phyloP scores from a whole-genome alignment of 2,797 vertebrate genomes.

The Onychomys arenicola region DNA sequence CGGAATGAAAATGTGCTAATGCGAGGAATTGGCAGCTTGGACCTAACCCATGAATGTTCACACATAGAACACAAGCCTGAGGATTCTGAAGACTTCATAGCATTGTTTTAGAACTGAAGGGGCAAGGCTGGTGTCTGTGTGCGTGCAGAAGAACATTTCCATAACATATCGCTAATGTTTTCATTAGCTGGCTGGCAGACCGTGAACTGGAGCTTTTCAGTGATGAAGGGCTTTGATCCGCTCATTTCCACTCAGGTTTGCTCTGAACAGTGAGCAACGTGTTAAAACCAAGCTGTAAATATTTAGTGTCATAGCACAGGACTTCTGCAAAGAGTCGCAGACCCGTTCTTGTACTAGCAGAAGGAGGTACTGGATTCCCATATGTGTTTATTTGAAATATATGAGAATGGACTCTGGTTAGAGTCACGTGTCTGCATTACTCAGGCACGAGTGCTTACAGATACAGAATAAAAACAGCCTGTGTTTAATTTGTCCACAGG shows the following conservation, averaged over 20 bases:
- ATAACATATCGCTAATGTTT: constrained; percentile 82
- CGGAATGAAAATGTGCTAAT: not conserved
- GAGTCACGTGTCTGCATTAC: not conserved
- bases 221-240: constrained; percentile 85
- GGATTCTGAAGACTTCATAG: not conserved
- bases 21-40: constrained; percentile 53
- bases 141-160: constrained; percentile 80
- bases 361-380: constrained; percentile 59
- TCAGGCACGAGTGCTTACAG: not conserved
- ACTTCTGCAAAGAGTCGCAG: constrained; percentile 70
- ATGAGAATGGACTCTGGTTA: not conserved
- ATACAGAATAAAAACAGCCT: constrained; percentile 64
- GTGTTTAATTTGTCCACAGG: constrained; percentile 68
- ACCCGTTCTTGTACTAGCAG: not conserved
- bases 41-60: constrained; percentile 20
- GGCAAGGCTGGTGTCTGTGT: constrained; percentile 52
- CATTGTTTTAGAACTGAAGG: constrained; percentile 56
- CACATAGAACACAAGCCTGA: not conserved
- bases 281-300: constrained; percentile 81
- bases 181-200: constrained; percentile 84
- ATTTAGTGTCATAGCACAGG: constrained; percentile 78
- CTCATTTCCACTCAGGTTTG: constrained; percentile 74
- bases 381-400: constrained; percentile 59
- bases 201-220: constrained; percentile 58
- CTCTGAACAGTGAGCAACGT: constrained; percentile 77